A percentile compares a stretch with the other conserved stretches of the same genome.
These are phyloP conservation scores for Manis crassicaudata DNA, from an alignment of 2,797 vertebrate species.

Conservation along the genomic window DNA sequence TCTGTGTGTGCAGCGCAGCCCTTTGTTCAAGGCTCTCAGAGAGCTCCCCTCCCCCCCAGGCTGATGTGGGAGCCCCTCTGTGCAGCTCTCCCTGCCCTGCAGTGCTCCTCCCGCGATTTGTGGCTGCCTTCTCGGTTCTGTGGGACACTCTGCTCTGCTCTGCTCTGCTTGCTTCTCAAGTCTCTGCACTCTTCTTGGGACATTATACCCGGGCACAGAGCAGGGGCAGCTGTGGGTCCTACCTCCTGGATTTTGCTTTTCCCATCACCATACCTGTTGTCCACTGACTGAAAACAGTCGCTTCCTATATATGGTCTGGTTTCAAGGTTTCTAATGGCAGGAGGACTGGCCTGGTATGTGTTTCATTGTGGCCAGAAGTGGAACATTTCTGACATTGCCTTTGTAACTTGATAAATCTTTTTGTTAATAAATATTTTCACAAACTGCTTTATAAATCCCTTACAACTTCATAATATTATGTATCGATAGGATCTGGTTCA, in stretches of 20 bases:
- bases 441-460: background rate
- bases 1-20: background rate
- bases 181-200: too few relatives aligned
- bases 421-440: background rate
- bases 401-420: background rate
- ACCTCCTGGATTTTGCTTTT: background rate
- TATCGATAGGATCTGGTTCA: background rate
- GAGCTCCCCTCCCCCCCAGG: background rate
- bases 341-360: background rate
- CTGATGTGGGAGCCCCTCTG: background rate
- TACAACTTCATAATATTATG: background rate
- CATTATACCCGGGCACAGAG: background rate
- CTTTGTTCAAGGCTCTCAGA: background rate
- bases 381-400: background rate
- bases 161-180: background rate
- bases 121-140: background rate
- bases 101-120: background rate
- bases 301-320: background rate
- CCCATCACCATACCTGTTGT: background rate
- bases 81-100: background rate
- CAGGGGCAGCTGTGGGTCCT: background rate
- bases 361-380: background rate
- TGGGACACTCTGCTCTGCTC: background rate
- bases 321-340: background rate
- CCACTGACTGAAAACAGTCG: background rate